These are phyloP conservation scores for Halictus rubicundus DNA, from an alignment of 1,140 invertebrate genomes.

Conservation along the genomic window DNA sequence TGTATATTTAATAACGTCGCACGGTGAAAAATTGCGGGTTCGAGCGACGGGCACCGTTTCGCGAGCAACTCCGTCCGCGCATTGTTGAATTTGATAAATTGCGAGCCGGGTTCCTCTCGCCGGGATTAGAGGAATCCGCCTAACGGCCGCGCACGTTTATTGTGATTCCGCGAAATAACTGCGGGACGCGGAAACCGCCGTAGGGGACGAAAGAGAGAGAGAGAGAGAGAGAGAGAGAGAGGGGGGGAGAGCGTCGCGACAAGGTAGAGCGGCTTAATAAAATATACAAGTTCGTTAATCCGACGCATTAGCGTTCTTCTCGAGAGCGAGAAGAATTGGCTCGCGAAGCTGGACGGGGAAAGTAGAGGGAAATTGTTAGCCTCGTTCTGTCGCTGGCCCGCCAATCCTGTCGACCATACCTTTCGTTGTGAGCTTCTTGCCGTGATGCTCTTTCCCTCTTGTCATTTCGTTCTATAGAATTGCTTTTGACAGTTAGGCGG, in stretches of 20 bases:
- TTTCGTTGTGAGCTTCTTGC: background rate
- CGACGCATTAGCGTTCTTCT: background rate
- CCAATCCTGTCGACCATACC: background rate
- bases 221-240: background rate
- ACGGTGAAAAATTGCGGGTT: background rate
- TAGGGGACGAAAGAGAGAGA: background rate
- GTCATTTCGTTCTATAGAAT: background rate
- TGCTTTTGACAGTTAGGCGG: background rate
- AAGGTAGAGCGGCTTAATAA: constrained; percentile 9
- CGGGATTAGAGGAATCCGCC: constrained; percentile 4
- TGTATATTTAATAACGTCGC: constrained; percentile 12
- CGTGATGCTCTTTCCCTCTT: background rate
- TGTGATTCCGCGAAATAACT: background rate
- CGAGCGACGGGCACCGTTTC: background rate
- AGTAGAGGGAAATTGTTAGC: constrained; percentile 25
- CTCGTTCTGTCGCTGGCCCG: background rate
- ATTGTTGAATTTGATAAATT: constrained; percentile 23
- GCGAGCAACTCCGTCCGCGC: background rate
- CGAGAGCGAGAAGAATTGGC: background rate
- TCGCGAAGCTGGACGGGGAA: background rate
- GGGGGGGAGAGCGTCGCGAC: background rate
- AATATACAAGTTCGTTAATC: constrained; percentile 46
- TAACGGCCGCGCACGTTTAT: constrained; percentile 1
- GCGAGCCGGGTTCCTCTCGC: background rate
- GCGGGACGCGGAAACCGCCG: background rate